Conservation (phyloP, 2,888 invertebrate species). For the Netelia melanura region DNA sequence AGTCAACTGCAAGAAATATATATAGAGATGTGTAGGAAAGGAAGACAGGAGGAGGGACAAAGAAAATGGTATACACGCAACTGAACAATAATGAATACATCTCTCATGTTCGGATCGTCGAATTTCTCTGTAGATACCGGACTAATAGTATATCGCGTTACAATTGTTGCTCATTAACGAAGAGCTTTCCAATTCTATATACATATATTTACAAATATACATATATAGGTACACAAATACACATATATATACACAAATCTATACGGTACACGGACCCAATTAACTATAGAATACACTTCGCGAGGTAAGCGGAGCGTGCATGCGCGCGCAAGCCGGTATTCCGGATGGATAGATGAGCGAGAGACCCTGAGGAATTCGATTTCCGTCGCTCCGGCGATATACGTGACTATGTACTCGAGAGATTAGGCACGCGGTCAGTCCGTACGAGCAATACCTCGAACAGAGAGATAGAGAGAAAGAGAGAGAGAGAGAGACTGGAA, state of each 20-base stretch:
- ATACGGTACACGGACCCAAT: neutral
- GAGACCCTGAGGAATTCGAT: slow-evolving; percentile 62
- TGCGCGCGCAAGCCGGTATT: slow-evolving; percentile 3
- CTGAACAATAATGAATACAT: slow-evolving; percentile 30
- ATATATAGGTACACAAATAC: too few species aligned
- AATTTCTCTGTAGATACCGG: neutral
- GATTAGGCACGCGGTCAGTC: slow-evolving; percentile 51
- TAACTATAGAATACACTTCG: neutral
- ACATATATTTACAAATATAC: neutral
- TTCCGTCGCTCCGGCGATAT: slow-evolving; percentile 38
- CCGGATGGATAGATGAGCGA: slow-evolving; percentile 24
- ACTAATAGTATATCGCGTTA: slow-evolving; percentile 9
- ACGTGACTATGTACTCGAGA: slow-evolving; percentile 48
- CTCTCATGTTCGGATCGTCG: slow-evolving; percentile 17
- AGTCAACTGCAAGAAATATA: neutral
- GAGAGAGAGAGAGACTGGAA: neutral
- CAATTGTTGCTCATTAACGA: slow-evolving; percentile 57
- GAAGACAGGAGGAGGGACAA: neutral
- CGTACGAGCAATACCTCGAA: neutral
- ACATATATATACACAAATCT: slow-evolving; percentile 8
- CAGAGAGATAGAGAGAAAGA: neutral
- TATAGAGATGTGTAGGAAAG: too few species aligned
- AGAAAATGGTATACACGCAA: slow-evolving; percentile 6
- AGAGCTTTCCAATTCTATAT: neutral
- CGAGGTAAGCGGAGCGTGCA: neutral